phyloP scores from a whole-genome alignment of 2,113 vertebrate species.

The Neolamprologus brichardi region DNA sequence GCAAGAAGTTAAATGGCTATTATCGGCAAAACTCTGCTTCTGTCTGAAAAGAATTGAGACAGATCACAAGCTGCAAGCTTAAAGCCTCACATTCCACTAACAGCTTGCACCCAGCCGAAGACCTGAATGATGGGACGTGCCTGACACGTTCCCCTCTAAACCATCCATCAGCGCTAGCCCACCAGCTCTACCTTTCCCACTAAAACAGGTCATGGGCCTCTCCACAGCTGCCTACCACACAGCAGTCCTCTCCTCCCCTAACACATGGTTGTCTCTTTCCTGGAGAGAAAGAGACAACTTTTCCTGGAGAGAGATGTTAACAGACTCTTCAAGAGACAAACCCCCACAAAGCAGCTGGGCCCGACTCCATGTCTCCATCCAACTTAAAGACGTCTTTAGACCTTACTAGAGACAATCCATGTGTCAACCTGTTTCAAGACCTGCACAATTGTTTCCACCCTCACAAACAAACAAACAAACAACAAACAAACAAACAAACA shows the following conservation, averaged over 20 bases:
- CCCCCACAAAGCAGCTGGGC: background rate
- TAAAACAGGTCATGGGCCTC: background rate
- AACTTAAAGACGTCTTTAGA: background rate
- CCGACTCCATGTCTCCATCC: background rate
- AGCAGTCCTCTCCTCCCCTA: background rate
- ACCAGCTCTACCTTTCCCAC: background rate
- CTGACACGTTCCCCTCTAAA: background rate
- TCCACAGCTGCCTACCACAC: background rate
- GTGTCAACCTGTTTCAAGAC: background rate
- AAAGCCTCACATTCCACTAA: background rate
- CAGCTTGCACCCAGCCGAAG: background rate
- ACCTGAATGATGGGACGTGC: background rate
- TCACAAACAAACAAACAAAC: no score
- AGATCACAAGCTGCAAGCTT: background rate
- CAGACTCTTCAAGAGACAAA: background rate
- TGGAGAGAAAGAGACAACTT: background rate
- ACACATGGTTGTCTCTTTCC: background rate
- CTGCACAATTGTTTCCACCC: background rate
- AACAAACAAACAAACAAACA: no score
- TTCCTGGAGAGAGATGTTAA: background rate
- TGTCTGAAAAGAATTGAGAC: background rate
- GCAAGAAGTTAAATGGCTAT: background rate
- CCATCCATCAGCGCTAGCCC: background rate
- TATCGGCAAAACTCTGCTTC: background rate
- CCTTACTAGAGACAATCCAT: background rate